Percentiles rank a stretch among this genome's conserved stretches.
These are phyloP conservation scores for Napeogenes sylphis DNA, from an alignment of 2,888 invertebrate genomes.

Conservation along the genomic window DNA sequence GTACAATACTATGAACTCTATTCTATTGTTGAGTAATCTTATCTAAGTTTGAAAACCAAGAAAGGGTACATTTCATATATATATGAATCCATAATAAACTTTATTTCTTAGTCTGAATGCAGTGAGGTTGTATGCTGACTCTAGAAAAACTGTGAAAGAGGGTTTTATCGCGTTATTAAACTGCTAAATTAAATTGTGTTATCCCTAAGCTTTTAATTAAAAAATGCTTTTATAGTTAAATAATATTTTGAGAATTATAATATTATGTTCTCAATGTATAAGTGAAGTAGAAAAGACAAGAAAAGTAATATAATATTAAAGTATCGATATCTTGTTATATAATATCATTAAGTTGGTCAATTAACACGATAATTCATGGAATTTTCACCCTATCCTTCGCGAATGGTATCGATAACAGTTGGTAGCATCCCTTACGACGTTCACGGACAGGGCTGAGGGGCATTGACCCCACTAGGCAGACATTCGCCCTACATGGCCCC, in stretches of 20 bases:
- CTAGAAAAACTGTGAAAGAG: slow-evolving; percentile 4
- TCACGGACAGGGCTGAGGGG: slow-evolving; percentile 73
- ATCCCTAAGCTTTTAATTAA: background rate
- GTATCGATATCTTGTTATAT: background rate
- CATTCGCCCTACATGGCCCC: slow-evolving; percentile 72
- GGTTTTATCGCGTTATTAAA: background rate
- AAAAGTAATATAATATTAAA: too few relatives aligned
- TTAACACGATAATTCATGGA: slow-evolving; percentile 2
- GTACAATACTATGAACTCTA: too few relatives aligned
- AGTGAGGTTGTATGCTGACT: background rate
- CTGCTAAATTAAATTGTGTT: background rate
- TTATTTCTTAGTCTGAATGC: background rate
- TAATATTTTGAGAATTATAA: background rate
- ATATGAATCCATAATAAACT: background rate
- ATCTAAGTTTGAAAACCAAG: too few relatives aligned
- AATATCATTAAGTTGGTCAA: slow-evolving; percentile 1
- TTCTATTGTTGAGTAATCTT: too few relatives aligned
- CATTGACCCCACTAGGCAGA: slow-evolving; percentile 67
- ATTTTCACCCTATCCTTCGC: slow-evolving; percentile 34
- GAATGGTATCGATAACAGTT: slow-evolving; percentile 63
- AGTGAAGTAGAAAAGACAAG: background rate
- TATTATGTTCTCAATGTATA: background rate
- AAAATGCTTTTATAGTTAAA: background rate
- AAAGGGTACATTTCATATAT: too few relatives aligned
- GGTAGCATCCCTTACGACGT: slow-evolving; percentile 63